Conservation (phyloP, 35 echinoderm and acorn worm genomes). For the Diadema setosum region DNA sequence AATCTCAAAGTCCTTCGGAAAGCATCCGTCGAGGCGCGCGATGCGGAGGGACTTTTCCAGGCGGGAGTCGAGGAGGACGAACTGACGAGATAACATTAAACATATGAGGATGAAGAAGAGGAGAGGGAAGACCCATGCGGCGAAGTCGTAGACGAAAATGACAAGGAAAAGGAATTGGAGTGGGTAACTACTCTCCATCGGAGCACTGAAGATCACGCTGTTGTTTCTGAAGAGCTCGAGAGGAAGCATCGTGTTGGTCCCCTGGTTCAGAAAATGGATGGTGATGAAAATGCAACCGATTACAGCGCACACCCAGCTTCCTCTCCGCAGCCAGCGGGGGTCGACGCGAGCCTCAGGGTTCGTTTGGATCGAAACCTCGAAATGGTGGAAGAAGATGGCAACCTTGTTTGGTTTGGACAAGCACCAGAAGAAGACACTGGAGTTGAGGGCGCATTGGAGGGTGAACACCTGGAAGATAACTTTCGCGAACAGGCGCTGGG, state of each 20-base stretch:
- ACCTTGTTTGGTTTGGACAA: slow-evolving; percentile 11
- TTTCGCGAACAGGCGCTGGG: slow-evolving; percentile 54
- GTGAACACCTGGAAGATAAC: slow-evolving; percentile 54
- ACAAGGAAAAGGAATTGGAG: slow-evolving; percentile 42
- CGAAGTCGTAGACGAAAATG: slow-evolving; percentile 61
- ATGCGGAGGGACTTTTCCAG: neutral
- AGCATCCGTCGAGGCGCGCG: neutral
- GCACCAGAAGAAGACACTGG: slow-evolving; percentile 31
- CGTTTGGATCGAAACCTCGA: slow-evolving; percentile 47
- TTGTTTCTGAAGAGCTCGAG: slow-evolving; percentile 59
- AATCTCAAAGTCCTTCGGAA: slow-evolving; percentile 63
- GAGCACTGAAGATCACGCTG: slow-evolving; percentile 64
- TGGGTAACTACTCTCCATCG: neutral
- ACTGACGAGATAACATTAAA: slow-evolving; percentile 26
- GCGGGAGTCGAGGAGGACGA: slow-evolving; percentile 39
- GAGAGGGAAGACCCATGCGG: slow-evolving; percentile 77
- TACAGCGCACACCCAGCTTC: neutral
- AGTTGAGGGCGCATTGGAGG: slow-evolving; percentile 75
- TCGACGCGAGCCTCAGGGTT: slow-evolving; percentile 1
- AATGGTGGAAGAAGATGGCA: slow-evolving; percentile 49
- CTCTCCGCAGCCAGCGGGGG: slow-evolving; percentile 2
- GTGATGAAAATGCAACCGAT: slow-evolving; percentile 18
- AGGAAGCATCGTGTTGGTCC: slow-evolving; percentile 28
- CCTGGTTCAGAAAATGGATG: slow-evolving; percentile 55
- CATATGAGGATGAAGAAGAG: slow-evolving; percentile 53